phyloP scores from a whole-genome alignment of 2,113 vertebrate genomes.

The Chlorodrepanis virens region DNA sequence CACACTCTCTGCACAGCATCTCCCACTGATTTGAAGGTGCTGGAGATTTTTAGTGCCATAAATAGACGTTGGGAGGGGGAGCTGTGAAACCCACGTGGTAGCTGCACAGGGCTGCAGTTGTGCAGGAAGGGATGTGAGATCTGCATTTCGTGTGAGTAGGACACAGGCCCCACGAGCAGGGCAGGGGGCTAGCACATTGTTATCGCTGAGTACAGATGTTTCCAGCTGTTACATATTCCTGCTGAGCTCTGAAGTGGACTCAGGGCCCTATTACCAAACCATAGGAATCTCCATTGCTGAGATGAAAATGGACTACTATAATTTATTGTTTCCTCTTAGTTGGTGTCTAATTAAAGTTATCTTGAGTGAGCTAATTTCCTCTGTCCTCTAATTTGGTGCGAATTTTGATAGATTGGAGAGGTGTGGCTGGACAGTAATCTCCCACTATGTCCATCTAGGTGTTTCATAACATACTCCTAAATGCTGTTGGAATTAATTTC shows the following conservation, averaged over 20 bases:
- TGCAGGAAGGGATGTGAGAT: not conserved
- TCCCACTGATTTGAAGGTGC: conserved; percentile 24
- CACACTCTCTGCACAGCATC: not conserved
- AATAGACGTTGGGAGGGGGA: not conserved
- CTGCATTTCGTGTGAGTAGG: not conserved
- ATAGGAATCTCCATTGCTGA: not conserved
- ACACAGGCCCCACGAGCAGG: rapidly evolving
- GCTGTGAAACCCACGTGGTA: not conserved
- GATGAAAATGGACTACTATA: not conserved
- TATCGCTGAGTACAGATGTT: not conserved
- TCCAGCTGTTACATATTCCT: not conserved
- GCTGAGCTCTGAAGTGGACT: not conserved
- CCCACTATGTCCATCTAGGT: not conserved
- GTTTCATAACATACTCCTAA: not conserved
- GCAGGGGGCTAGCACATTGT: not conserved
- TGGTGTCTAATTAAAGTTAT: not conserved
- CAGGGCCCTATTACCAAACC: not conserved
- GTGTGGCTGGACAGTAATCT: not conserved
- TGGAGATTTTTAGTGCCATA: not conserved
- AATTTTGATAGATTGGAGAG: not conserved
- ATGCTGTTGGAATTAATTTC: not conserved
- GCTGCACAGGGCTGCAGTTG: not conserved
- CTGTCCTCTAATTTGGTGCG: not conserved
- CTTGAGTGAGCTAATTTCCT: not conserved
- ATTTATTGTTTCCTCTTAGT: not conserved